Percentiles rank a stretch among this genome's conserved stretches.
Evolutionary conservation across 2,888 invertebrate genomes (phyloP).

Genomic region (Pheosia tremula): DNA sequence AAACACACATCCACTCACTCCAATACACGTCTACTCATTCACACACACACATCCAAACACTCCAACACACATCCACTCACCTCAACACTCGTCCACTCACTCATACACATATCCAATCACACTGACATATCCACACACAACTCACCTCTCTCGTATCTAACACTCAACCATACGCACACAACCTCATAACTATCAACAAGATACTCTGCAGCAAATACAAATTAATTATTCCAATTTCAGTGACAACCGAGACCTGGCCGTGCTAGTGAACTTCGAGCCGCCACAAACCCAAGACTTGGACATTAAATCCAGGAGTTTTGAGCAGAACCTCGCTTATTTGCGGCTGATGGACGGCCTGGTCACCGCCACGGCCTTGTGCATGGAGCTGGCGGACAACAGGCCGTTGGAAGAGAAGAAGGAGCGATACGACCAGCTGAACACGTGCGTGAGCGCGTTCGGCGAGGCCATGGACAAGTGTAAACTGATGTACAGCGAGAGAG

Average conservation of each 20-base stretch:
- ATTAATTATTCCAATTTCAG: conserved; percentile 49
- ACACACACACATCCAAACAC: no score
- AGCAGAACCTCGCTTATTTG: conserved; percentile 67
- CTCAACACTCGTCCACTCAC: no score
- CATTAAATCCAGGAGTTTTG: conserved; percentile 61
- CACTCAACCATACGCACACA: no score
- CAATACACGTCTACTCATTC: neutral
- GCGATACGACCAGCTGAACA: conserved; percentile 56
- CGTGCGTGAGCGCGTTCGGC: conserved; percentile 61
- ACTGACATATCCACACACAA: no score
- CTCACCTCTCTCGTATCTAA: no score
- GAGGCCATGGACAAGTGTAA: conserved; percentile 62
- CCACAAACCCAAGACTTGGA: conserved; percentile 67
- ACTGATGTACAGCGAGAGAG: conserved; percentile 52
- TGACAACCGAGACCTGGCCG: conserved; percentile 92
- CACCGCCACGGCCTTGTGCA: conserved; percentile 63
- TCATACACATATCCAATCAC: no score
- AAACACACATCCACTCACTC: neutral
- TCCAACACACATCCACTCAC: no score
- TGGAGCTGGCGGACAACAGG: conserved; percentile 61
- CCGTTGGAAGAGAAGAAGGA: conserved; percentile 46
- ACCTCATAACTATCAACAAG: no score
- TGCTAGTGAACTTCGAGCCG: conserved; percentile 89
- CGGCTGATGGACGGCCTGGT: conserved; percentile 69
- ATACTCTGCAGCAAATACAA: neutral